These are phyloP conservation scores for Microchrysa polita DNA, from an alignment of 2,888 invertebrate genomes.

Conservation along the genomic window DNA sequence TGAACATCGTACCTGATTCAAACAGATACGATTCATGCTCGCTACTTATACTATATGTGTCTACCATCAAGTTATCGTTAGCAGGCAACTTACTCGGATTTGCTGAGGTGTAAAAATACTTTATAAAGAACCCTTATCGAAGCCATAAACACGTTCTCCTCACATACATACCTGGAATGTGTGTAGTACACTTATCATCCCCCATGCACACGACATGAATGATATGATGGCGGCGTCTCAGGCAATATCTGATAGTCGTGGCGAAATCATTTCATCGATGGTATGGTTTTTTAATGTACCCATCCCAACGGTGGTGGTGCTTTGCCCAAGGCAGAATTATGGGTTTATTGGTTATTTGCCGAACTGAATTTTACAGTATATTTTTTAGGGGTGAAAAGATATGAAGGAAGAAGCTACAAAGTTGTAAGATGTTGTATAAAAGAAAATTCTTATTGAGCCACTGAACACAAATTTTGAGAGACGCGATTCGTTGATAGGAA, in stretches of 20 bases:
- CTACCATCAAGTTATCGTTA: conserved; percentile 22
- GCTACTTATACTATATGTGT: neutral
- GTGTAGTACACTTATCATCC: neutral
- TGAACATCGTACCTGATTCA: too few relatives aligned
- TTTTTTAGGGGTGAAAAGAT: neutral
- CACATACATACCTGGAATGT: neutral
- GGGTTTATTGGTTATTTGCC: conserved; percentile 40
- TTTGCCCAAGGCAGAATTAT: conserved; percentile 34
- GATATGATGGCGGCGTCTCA: neutral
- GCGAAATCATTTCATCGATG: conserved; percentile 39
- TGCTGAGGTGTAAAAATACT: conserved; percentile 42
- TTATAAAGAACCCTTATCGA: conserved; percentile 38
- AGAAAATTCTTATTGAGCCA: neutral
- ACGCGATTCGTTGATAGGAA: too few relatives aligned
- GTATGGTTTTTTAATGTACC: conserved; percentile 26
- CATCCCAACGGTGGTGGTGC: neutral
- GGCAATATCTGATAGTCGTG: conserved; percentile 22
- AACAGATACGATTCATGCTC: neutral
- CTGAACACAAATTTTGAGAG: too few relatives aligned
- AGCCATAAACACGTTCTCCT: conserved; percentile 39
- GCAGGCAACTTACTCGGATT: conserved; percentile 41
- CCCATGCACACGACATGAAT: neutral
- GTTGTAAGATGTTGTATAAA: neutral
- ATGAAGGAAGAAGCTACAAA: neutral
- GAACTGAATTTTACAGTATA: conserved; percentile 35